Percentiles rank a stretch among this genome's conserved stretches.
These are phyloP conservation scores for Sicus ferrugineus DNA, from an alignment of 2,888 invertebrate genomes.

Conservation along the genomic window DNA sequence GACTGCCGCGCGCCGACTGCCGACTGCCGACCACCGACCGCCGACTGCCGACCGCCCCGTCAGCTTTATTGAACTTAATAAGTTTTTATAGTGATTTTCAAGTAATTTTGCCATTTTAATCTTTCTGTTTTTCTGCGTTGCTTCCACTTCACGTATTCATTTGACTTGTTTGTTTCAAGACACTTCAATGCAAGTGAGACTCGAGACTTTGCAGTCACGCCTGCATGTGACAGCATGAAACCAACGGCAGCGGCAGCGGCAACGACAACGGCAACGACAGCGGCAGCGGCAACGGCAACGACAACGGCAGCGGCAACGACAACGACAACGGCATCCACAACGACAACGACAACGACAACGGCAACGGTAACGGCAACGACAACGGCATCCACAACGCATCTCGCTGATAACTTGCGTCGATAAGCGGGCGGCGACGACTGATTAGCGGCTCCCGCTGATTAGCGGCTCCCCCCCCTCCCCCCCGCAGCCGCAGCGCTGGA, in stretches of 20 bases:
- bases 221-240: constrained; percentile 10
- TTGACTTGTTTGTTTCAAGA: background rate
- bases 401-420: background rate
- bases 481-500: too few species aligned
- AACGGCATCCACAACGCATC: too few species aligned
- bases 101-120: background rate
- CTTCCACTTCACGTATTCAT: background rate
- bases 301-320: too few species aligned
- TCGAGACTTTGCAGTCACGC: constrained; percentile 5
- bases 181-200: constrained; percentile 9
- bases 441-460: background rate
- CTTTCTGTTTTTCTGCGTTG: background rate
- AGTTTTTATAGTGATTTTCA: too few species aligned
- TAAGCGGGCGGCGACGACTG: constrained; percentile 3
- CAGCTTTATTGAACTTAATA: constrained; percentile 5
- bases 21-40: too few species aligned
- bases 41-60: too few species aligned
- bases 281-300: too few species aligned
- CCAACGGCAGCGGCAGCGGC: background rate
- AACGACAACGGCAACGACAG: background rate
- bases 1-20: too few species aligned
- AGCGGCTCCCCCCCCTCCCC: background rate
- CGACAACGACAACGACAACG: too few species aligned
- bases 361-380: too few species aligned
- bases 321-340: too few species aligned